Percentiles rank a stretch among this genome's conserved stretches.
phyloP scores from a whole-genome alignment of 2,888 invertebrate genomes.

The Cylindroiulus punctatus region DNA sequence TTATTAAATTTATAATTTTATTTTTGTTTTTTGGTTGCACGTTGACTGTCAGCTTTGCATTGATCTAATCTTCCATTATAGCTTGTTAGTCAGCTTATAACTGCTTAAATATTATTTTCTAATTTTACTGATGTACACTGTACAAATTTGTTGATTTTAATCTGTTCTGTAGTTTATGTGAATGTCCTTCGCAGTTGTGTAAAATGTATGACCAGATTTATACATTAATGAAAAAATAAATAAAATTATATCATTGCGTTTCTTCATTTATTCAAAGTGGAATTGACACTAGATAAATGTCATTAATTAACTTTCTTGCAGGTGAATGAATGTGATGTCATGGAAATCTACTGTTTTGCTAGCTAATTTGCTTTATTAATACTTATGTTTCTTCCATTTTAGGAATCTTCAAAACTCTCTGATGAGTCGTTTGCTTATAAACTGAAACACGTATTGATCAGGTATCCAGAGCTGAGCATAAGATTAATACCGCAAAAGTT shows the following conservation, averaged over 20 bases:
- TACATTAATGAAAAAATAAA: conserved; percentile 33
- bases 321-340: too few relatives aligned
- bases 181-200: background rate
- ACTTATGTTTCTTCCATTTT: background rate
- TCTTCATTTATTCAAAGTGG: background rate
- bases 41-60: background rate
- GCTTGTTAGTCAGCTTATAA: background rate
- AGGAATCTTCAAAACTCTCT: background rate
- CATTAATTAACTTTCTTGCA: too few relatives aligned
- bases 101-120: background rate
- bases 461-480: conserved; percentile 56
- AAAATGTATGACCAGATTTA: background rate
- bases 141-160: background rate
- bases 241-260: background rate
- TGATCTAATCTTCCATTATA: background rate
- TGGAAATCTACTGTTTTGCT: too few relatives aligned
- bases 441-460: background rate
- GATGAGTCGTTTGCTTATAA: background rate
- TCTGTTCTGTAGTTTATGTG: background rate
- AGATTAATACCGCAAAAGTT: conserved; percentile 56
- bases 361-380: too few relatives aligned
- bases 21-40: background rate
- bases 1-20: background rate
- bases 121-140: background rate
- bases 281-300: too few relatives aligned